Evolutionary conservation across 2,797 vertebrate species (phyloP), one percentile per base, ranked within the genome.

Genomic region (Acanthopagrus latus): DNA sequence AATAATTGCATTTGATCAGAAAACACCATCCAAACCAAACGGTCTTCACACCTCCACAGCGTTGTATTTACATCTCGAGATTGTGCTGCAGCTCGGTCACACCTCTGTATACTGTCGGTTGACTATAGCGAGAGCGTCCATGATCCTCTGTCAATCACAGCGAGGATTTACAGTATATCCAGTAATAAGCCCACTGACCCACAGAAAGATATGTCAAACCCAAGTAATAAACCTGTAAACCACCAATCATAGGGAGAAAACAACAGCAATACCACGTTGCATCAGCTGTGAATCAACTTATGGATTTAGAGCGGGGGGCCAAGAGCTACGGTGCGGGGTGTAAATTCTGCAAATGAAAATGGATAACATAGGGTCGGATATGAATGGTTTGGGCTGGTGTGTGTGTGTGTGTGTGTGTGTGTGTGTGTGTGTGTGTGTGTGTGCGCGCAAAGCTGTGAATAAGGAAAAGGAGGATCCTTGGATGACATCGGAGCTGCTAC

Each of bases 321-420:
- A 76, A 66, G 75, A 85, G 80, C 85, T 60, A 50, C n/a, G n/a
- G 52, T 48, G 71, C 58, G 18, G 78, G 88, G 64, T 76, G 76
- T 91, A 89, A 88, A 92, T 91, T 88, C 54, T 68, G 44, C 71
- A 82, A 88, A 92, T 89, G 82, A 87, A 91, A 91, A 88, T 86
- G 74, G 66, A 90, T 88, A 86, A 86, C 85, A 64, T 43, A 54
- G 48, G 54, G 58, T 57, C 58, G 77, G 79, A 74, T 88, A 70
- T 83, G 75, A 78, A 74, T 75, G 70, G 78, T 17, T 38, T 59
- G 71, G 54, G 70, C 21, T 14, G 8, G n/a, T 70, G 16, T 38
- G 75, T 63, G 84, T 38, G 71, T 56, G 60, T 58, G 55, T 59
- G 44, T 58, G 58, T 66, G 64, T n/a, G n/a, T n/a, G n/a, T n/a